Conservation (phyloP, 1,140 invertebrate species). For the Neuroterus valhalla region DNA sequence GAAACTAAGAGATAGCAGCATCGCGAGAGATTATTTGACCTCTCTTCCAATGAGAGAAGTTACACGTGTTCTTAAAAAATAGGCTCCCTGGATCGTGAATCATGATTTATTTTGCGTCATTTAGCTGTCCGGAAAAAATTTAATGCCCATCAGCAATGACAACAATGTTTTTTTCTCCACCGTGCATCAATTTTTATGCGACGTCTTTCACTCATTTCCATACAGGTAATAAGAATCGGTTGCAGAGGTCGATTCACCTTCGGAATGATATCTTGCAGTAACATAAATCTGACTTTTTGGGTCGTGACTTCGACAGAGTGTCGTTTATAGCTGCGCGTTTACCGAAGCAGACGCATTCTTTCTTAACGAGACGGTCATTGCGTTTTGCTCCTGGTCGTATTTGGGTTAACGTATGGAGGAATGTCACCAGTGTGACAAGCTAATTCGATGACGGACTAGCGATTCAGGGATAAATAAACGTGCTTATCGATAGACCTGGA, state of each 20-base stretch:
- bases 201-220: too few species aligned
- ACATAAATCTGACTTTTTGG: constrained; percentile 37
- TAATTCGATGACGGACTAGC: constrained; percentile 48
- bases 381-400: constrained; percentile 58
- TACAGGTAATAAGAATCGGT: too few species aligned
- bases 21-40: constrained; percentile 37
- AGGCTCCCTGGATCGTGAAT: background rate
- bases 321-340: constrained; percentile 40
- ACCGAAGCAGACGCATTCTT: constrained; percentile 57
- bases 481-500: background rate
- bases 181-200: background rate
- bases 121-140: background rate
- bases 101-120: background rate
- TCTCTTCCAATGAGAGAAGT: background rate
- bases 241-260: too few species aligned
- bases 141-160: background rate
- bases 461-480: constrained; percentile 20
- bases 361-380: constrained; percentile 63
- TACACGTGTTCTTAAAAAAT: background rate
- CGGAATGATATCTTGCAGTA: background rate
- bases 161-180: background rate
- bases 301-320: constrained; percentile 38
- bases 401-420: constrained; percentile 71
- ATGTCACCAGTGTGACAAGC: constrained; percentile 61
- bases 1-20: constrained; percentile 11